phyloP scores from a whole-genome alignment of 2,797 vertebrate species.

The Micropoecilia bifurca region DNA sequence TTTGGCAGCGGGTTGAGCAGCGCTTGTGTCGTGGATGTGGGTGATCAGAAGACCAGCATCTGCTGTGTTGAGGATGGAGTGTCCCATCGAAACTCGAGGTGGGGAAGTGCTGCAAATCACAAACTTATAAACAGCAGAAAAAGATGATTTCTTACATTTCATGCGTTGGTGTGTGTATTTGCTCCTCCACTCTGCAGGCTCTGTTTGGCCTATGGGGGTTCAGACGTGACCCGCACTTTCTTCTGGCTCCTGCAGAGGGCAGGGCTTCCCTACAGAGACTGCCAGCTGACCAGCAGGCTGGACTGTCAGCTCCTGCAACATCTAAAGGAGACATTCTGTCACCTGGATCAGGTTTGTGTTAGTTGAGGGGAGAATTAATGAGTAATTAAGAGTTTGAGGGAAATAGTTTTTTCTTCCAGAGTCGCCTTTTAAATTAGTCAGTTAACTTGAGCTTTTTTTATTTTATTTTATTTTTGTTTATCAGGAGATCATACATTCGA shows the following conservation, averaged over 20 bases:
- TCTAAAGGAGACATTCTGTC: conserved; percentile 95
- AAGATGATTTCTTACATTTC: background rate
- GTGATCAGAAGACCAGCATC: conserved; percentile 97
- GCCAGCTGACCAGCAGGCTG: conserved; percentile 89
- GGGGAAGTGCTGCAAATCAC: background rate
- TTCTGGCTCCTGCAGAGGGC: conserved; percentile 97
- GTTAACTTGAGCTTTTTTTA: background rate
- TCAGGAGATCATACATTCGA: too few relatives aligned
- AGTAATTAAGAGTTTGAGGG: conserved; percentile 3
- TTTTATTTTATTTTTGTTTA: too few relatives aligned
- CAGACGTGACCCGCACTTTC: conserved; percentile 94
- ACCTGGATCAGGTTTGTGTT: conserved; percentile 90
- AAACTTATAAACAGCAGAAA: background rate
- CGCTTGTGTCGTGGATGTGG: conserved; percentile 94
- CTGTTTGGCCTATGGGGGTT: conserved; percentile 93
- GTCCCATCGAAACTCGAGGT: conserved; percentile 97
- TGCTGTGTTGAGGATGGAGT: conserved; percentile 98
- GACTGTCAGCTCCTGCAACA: conserved; percentile 94
- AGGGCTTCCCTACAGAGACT: conserved; percentile 96
- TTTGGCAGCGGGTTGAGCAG: conserved; percentile 96
- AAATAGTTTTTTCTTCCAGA: background rate
- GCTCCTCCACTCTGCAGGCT: conserved; percentile 76
- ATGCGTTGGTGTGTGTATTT: background rate
- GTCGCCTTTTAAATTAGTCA: background rate
- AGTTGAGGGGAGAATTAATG: background rate